phyloP scores from a whole-genome alignment of 2,113 vertebrate genomes.

The Delphinus delphis region DNA sequence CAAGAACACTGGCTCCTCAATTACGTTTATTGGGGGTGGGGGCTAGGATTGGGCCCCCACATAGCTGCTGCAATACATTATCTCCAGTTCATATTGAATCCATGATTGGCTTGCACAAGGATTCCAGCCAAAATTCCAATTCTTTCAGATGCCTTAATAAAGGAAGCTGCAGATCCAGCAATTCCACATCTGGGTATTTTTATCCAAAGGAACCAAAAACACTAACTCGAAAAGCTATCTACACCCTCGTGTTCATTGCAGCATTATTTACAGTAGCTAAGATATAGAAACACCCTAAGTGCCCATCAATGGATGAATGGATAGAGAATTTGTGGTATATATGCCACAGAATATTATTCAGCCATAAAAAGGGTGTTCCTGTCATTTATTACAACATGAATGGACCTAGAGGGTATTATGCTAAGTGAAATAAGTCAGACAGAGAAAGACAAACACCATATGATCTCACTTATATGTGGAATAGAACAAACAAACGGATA shows the following conservation, averaged over 20 bases:
- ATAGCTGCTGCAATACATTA: not conserved
- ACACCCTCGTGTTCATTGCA: not conserved
- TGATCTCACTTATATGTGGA: not conserved
- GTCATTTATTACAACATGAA: not conserved
- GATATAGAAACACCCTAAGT: not conserved
- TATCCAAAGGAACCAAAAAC: not conserved
- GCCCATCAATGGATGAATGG: not conserved
- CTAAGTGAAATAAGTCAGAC: not conserved
- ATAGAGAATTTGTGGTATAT: not conserved
- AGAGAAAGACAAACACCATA: not conserved
- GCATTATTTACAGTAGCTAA: not conserved
- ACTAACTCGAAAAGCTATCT: not conserved
- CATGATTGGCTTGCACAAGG: not conserved
- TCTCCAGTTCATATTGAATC: not conserved
- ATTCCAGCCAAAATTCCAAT: constrained; percentile 24
- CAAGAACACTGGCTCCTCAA: not conserved
- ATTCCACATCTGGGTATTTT: not conserved
- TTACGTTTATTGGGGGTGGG: not conserved
- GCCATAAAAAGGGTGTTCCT: not conserved
- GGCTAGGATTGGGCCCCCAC: not conserved
- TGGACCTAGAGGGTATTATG: not conserved
- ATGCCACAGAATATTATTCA: not conserved
- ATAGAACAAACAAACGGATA: not conserved
- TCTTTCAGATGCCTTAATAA: not conserved
- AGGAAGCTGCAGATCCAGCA: not conserved